phyloP scores from a whole-genome alignment of 64 coral and sea anemone species.

The Montipora cactus region DNA sequence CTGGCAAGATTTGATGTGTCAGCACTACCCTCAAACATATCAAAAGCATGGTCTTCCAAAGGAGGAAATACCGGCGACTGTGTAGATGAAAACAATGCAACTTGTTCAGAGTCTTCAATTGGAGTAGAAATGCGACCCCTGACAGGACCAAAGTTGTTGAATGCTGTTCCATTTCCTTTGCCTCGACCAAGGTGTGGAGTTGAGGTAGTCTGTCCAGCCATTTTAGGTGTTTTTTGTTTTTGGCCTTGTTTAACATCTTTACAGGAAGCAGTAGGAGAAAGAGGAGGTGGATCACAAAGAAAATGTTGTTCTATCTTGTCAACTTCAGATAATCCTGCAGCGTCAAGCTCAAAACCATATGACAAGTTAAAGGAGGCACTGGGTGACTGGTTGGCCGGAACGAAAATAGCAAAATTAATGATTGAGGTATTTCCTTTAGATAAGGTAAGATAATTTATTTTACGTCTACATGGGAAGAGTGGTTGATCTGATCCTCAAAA shows the following conservation, averaged over 20 bases:
- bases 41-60: slow-evolving; percentile 19
- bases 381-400: slow-evolving; percentile 7
- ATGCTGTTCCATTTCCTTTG: neutral
- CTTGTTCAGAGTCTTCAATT: slow-evolving; percentile 76
- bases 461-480: too few relatives aligned
- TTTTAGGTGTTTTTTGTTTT: neutral
- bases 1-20: neutral
- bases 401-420: neutral
- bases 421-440: too few relatives aligned
- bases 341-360: slow-evolving; percentile 97
- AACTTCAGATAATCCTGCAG: slow-evolving; percentile 79
- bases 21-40: neutral
- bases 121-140: slow-evolving; percentile 91
- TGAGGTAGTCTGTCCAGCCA: neutral
- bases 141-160: neutral
- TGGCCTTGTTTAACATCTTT: neutral
- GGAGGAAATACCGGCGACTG: slow-evolving; percentile 84
- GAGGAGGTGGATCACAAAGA: neutral
- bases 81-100: slow-evolving; percentile 50
- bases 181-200: neutral
- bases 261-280: neutral
- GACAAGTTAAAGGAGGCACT: slow-evolving; percentile 74
- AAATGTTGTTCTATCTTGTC: slow-evolving; percentile 81
- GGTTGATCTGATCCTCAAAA: too few relatives aligned
- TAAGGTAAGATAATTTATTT: too few relatives aligned